These are phyloP conservation scores for Onychostoma macrolepis DNA, from an alignment of 2,113 vertebrate species.

Conservation along the genomic window DNA sequence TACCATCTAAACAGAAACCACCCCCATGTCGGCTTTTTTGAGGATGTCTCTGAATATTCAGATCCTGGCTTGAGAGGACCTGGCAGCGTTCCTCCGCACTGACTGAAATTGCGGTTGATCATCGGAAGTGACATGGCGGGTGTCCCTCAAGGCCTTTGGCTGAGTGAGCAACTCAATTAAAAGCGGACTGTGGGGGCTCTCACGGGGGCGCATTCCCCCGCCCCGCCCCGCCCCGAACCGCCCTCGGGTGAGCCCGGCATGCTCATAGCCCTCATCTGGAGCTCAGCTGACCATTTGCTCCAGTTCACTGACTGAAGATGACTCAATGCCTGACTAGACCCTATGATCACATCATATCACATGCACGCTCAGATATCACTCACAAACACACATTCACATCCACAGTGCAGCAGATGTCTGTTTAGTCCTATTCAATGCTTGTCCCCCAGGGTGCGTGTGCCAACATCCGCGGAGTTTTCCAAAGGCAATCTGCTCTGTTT, in stretches of 20 bases:
- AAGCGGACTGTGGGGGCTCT: constrained; percentile 69
- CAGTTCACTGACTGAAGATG: constrained; percentile 71
- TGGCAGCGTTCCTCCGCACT: constrained; percentile 69
- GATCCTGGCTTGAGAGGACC: constrained; percentile 65
- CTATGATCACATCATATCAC: constrained; percentile 65
- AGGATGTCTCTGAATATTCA: constrained; percentile 68
- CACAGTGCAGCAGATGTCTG: constrained; percentile 62
- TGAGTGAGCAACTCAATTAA: constrained; percentile 81
- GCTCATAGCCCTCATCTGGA: constrained; percentile 59
- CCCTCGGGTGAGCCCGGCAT: constrained; percentile 57
- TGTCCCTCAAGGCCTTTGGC: constrained; percentile 72
- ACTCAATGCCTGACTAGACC: constrained; percentile 67
- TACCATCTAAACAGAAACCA: constrained; percentile 1
- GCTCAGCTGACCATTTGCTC: constrained; percentile 73
- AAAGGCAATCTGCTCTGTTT: constrained; percentile 35
- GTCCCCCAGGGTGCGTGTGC: constrained; percentile 7
- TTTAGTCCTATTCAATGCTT: constrained; percentile 64
- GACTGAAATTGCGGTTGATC: constrained; percentile 78
- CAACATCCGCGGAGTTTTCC: constrained; percentile 23
- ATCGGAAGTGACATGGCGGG: constrained; percentile 76
- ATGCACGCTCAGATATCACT: constrained; percentile 54
- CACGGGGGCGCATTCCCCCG: constrained; percentile 24
- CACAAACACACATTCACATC: constrained; percentile 7
- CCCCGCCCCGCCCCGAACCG: constrained; percentile 35
- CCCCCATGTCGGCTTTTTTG: constrained; percentile 36